A percentile compares a stretch with the other conserved stretches of the same genome.
Evolutionary conservation across 2,113 vertebrate species (phyloP).

Genomic region (Anhinga rufa): DNA sequence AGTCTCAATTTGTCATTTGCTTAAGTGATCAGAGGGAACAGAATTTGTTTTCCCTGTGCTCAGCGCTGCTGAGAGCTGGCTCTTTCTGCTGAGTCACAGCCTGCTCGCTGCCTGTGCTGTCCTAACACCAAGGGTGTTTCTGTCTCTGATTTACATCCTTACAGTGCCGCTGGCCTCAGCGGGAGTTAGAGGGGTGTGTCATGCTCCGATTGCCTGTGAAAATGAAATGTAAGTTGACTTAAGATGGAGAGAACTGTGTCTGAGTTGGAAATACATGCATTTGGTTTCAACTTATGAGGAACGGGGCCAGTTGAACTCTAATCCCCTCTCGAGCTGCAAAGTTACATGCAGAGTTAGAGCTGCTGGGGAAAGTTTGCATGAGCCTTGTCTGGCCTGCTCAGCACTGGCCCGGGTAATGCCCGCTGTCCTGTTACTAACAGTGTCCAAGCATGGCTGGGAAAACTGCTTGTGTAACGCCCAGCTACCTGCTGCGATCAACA

Average conservation of each 20-base stretch:
- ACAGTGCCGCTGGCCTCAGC: background rate
- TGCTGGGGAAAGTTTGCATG: background rate
- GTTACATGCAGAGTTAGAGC: background rate
- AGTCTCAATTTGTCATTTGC: background rate
- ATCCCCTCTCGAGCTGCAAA: background rate
- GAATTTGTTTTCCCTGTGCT: background rate
- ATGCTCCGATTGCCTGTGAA: fast-evolving
- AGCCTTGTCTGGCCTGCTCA: background rate
- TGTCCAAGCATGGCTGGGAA: fast-evolving
- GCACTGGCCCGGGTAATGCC: background rate
- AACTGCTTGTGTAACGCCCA: background rate
- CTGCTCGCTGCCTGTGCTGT: background rate
- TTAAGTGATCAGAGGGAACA: background rate
- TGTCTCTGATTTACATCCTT: background rate
- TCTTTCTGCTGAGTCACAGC: conserved; percentile 30
- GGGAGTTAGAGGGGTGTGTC: background rate
- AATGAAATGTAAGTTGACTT: fast-evolving
- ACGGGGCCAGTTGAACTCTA: background rate
- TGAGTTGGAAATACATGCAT: fast-evolving
- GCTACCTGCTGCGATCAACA: background rate
- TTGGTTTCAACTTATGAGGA: background rate
- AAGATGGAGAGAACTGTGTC: background rate
- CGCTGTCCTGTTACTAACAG: background rate
- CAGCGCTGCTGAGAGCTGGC: background rate
- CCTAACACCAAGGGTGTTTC: background rate